Evolutionary conservation across 2,888 invertebrate genomes (phyloP), one percentile per base, ranked within the genome.

Genomic region (Ernsta delagoae): DNA sequence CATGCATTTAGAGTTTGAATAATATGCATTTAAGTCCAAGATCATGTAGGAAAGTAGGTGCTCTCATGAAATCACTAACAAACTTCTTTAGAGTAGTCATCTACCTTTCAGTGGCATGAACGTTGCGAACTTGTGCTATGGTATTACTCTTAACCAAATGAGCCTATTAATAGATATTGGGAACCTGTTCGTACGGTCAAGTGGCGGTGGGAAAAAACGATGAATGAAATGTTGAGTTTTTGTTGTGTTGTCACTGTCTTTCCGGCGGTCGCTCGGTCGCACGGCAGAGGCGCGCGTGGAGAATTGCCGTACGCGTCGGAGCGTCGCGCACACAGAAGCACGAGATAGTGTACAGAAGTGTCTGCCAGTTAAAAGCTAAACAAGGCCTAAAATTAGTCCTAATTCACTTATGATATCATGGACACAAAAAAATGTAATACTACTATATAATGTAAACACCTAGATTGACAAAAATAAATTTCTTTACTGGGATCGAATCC

Each of bases 141-240:
- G 31, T 60, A 45, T 70, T 62, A 70, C 70, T 66, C 57, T 73
- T n/a, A 71, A 73, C 73, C 72, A 75, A 75, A 74, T 74, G 73
- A 69, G 66, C 70, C 71, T 63, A 70, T 71, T 75, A 77, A 76
- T 77, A 76, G 78, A 77, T 73, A 78, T 80, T 75, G 75, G 83
- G 82, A 85, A 88, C 88, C 88, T 86, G 90, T 87, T 85, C 77
- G 73, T 79, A 72, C 73, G 75, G 67, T 76, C 77, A 75, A 74
- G 75, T 77, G 75, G 74, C 76, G 79, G 76, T 81, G 81, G 80
- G 78, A 82, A 87, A 91, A 89, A 90, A 83, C 72, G 81, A 87
- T 91, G 90, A 92, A 92, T 90, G 92, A 87, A 88, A 91, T 90
- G 86, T 85, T 1, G 77, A 84, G 87, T 92, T 93, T 93, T 93